Percentiles rank a stretch among this genome's conserved stretches.
Conservation (phyloP, 1,140 invertebrate genomes). For the Bombus waltoni region DNA sequence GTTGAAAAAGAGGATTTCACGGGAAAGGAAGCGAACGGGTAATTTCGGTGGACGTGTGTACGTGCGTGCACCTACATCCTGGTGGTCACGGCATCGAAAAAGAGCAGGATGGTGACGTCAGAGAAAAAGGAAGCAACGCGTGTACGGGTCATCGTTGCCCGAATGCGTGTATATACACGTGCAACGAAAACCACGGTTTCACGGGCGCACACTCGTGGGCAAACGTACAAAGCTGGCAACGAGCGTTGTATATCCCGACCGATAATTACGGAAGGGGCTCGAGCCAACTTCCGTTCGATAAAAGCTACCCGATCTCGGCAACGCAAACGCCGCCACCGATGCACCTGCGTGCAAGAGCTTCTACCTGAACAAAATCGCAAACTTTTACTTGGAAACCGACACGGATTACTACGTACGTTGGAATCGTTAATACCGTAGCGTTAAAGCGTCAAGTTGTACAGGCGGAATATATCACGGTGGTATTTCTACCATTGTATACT, state of each 20-base stretch:
- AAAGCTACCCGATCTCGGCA: slow-evolving; percentile 52
- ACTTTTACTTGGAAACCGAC: not conserved
- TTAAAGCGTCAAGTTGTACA: too few species aligned
- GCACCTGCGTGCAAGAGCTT: too few species aligned
- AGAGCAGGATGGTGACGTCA: slow-evolving; percentile 63
- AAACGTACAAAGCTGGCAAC: slow-evolving; percentile 54
- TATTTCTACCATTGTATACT: too few species aligned
- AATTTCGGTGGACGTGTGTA: slow-evolving; percentile 27
- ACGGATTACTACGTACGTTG: too few species aligned
- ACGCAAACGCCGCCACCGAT: not conserved
- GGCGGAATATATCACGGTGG: too few species aligned
- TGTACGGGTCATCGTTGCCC: slow-evolving; percentile 36
- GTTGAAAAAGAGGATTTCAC: slow-evolving; percentile 14
- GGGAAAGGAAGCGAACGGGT: slow-evolving; percentile 28
- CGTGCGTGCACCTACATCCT: slow-evolving; percentile 23
- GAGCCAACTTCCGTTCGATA: slow-evolving; percentile 76
- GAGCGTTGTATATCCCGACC: slow-evolving; percentile 49
- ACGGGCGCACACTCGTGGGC: slow-evolving; percentile 16
- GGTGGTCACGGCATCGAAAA: slow-evolving; percentile 46
- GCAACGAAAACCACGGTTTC: slow-evolving; percentile 3
- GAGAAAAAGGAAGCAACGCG: slow-evolving; percentile 14
- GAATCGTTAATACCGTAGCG: too few species aligned
- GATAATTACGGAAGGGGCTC: slow-evolving; percentile 79
- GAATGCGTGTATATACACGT: slow-evolving; percentile 1
- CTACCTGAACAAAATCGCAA: not conserved